Evolutionary conservation across 2,888 invertebrate genomes (phyloP), one percentile per base, ranked within the genome.

Genomic region (Drosophila rubida): DNA sequence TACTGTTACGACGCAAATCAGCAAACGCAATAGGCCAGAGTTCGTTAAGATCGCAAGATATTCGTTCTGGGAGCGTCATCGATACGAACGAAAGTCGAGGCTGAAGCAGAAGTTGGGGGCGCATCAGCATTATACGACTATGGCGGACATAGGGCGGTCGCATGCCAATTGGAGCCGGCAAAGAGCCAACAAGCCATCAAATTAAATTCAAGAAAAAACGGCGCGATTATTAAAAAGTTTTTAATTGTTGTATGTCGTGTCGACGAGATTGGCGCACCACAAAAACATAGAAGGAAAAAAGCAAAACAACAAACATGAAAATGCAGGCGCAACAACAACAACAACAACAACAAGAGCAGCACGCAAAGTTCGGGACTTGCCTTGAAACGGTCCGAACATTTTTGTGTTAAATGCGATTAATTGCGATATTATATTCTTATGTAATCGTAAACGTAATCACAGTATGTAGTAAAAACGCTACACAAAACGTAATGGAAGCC

Each of bases 391-490:
- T 69, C 71, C 75, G 71, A 81, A 69, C 83, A 75, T 87, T 87
- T 88, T 78, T 87, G 89, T 88, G 86, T 89, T 86, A 86, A 86
- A 86, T 62, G 86, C 86, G 86, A 86, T 89, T 86, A 86, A 86
- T 86, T 89, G 86, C 86, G 87, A 87, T 89, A 87, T 87, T 87
- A 87, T 85, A 87, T 89, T 89, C 89, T 89, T 86, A 87, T 89
- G 86, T 87, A 87, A 84, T 84, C 83, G 83, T 88, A 88, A 84
- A 84, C 79, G 84, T 87, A 88, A 84, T 83, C 88, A 80, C 69
- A 72, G 82, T 87, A 73, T 60, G 74, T 63, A 75, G 70, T 75
- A 70, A 78, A 76, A 86, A 67, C 77, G 71, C 68, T 67, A 69
- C 86, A 74, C 68, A 69, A 83, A 80, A 80, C 74, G 75, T 62